Conservation (phyloP, 2,888 invertebrate species). For the Incurvaria masculella region DNA sequence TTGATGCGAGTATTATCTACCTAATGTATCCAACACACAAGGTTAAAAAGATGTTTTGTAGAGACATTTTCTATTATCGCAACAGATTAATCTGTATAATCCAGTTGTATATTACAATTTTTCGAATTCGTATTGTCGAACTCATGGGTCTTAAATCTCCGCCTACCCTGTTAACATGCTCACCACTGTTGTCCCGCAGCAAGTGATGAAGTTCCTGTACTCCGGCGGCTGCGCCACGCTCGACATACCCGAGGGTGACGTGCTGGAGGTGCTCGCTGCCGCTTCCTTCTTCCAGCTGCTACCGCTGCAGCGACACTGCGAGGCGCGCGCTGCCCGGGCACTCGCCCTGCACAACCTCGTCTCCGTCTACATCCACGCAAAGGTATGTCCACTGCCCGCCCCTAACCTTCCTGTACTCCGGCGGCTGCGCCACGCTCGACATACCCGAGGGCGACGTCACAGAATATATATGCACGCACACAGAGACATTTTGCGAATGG, state of each 20-base stretch:
- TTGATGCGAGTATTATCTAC: no score
- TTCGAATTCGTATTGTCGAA: background rate
- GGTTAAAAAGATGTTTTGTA: no score
- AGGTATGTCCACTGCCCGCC: constrained; percentile 63
- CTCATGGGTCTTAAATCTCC: background rate
- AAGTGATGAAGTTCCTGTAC: constrained; percentile 92
- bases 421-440: constrained; percentile 75
- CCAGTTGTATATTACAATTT: background rate
- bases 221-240: constrained; percentile 81
- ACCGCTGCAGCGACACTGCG: constrained; percentile 80
- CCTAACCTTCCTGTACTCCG: constrained; percentile 90
- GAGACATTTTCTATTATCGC: no score
- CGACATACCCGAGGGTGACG: constrained; percentile 75
- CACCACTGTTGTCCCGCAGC: constrained; percentile 43
- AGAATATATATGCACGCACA: no score
- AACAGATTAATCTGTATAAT: constrained; percentile 6
- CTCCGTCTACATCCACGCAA: constrained; percentile 90
- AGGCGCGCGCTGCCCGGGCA: constrained; percentile 79
- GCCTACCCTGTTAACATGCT: background rate
- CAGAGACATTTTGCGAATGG: no score
- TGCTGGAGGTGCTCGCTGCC: constrained; percentile 86
- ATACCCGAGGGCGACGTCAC: constrained; percentile 80
- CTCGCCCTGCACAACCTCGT: constrained; percentile 87
- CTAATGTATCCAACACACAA: no score
- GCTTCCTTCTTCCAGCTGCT: constrained; percentile 90